These are phyloP conservation scores for Pissodes strobi DNA, from an alignment of 1,140 invertebrate species.

Conservation along the genomic window DNA sequence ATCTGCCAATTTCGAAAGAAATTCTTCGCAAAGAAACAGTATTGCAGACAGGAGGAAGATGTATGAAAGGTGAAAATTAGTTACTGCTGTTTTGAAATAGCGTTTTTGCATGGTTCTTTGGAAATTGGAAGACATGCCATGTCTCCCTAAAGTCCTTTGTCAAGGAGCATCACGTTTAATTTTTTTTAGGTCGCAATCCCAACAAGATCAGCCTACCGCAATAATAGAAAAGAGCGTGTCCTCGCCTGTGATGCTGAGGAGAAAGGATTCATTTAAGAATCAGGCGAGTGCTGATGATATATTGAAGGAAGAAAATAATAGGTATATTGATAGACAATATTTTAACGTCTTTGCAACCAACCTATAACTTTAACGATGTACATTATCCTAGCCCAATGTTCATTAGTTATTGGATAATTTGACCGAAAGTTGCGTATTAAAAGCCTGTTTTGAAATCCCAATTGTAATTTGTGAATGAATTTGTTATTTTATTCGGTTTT, in stretches of 20 bases:
- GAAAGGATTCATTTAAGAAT: constrained; percentile 54
- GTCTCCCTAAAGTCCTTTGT: background rate
- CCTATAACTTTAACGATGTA: too few relatives aligned
- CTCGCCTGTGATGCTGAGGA: constrained; percentile 72
- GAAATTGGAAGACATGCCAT: background rate
- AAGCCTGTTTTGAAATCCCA: too few relatives aligned
- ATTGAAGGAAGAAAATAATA: constrained; percentile 59
- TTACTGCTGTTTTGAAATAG: too few relatives aligned
- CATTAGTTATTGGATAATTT: too few relatives aligned
- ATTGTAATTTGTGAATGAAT: background rate
- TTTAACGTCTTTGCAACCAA: too few relatives aligned
- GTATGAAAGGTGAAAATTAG: constrained; percentile 67
- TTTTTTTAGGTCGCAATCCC: constrained; percentile 52
- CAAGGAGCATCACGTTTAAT: background rate
- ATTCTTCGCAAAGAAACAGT: constrained; percentile 64
- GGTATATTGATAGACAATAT: too few relatives aligned
- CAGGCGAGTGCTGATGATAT: constrained; percentile 55
- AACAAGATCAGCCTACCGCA: constrained; percentile 62
- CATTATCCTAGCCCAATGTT: too few relatives aligned
- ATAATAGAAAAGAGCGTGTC: constrained; percentile 67
- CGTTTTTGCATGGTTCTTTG: too few relatives aligned
- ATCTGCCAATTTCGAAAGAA: constrained; percentile 59
- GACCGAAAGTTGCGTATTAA: too few relatives aligned
- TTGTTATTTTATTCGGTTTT: too few relatives aligned
- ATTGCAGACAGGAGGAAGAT: constrained; percentile 78